These are phyloP conservation scores for Buathra laborator DNA, from an alignment of 2,888 invertebrate genomes.

Conservation along the genomic window DNA sequence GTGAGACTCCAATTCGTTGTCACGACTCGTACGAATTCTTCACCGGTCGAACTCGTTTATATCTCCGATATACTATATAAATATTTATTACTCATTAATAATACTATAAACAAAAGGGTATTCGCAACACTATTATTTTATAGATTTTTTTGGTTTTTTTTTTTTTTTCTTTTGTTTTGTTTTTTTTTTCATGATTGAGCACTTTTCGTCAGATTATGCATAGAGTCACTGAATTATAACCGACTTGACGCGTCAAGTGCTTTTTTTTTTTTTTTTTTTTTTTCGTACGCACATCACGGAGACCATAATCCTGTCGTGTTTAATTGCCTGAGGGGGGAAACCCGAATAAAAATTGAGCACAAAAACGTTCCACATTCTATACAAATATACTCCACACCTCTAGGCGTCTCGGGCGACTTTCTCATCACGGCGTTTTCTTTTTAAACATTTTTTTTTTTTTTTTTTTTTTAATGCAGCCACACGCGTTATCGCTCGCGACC, in stretches of 20 bases:
- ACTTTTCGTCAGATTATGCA: slow-evolving; percentile 30
- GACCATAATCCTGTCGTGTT: slow-evolving; percentile 20
- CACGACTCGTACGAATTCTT: slow-evolving; percentile 52
- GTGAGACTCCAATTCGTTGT: slow-evolving; percentile 61
- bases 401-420: slow-evolving; percentile 16
- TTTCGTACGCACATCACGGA: background rate
- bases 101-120: slow-evolving; percentile 21
- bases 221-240: slow-evolving; percentile 9
- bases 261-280: slow-evolving; percentile 3
- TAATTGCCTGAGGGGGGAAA: slow-evolving; percentile 50
- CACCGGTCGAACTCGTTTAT: slow-evolving; percentile 38
- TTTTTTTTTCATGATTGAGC: slow-evolving; percentile 48
- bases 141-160: slow-evolving; percentile 1
- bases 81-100: slow-evolving; percentile 1
- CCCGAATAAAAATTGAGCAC: slow-evolving; percentile 61
- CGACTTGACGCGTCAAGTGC: slow-evolving; percentile 5
- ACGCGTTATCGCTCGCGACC: slow-evolving; percentile 1
- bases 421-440: background rate
- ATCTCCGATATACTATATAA: slow-evolving; percentile 7
- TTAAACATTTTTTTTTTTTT: background rate
- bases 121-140: slow-evolving; percentile 11
- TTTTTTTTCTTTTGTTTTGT: background rate
- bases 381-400: slow-evolving; percentile 44
- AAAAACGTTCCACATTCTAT: slow-evolving; percentile 32
- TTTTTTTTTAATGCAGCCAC: slow-evolving; percentile 9